Evolutionary conservation across 2,888 invertebrate genomes (phyloP).

Genomic region (Rambutsinella grinnellia): DNA sequence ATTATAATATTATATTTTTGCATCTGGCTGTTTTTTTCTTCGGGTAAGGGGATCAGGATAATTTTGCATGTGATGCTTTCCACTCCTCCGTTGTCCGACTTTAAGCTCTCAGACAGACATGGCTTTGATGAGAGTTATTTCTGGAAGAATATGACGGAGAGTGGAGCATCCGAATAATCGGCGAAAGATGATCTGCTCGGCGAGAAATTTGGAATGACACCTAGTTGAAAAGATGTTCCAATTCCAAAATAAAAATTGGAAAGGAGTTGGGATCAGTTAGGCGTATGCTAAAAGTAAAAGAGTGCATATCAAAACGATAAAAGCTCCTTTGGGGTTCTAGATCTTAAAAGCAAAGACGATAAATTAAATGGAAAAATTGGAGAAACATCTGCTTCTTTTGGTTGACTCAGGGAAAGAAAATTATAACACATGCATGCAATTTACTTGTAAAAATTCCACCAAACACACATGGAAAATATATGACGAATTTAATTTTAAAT

Average conservation of each 20-base stretch:
- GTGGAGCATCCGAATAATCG: conserved; percentile 6
- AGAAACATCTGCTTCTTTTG: conserved; percentile 48
- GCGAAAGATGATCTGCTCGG: conserved; percentile 52
- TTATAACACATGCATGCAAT: not conserved
- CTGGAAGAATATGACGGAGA: conserved; percentile 41
- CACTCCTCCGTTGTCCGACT: conserved; percentile 29
- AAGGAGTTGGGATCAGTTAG: not conserved
- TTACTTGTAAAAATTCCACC: not conserved
- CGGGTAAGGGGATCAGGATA: not conserved
- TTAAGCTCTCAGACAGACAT: conserved; percentile 3
- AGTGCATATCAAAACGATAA: not conserved
- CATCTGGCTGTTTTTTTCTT: conserved; percentile 49
- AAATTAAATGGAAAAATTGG: conserved; percentile 46
- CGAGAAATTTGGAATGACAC: conserved; percentile 14
- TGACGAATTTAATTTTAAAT: too few relatives aligned
- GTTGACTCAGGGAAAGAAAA: conserved; percentile 3
- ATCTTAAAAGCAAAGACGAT: conserved; percentile 24
- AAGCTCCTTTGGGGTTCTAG: conserved; percentile 30
- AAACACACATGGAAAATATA: not conserved
- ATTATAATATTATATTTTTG: conserved; percentile 42
- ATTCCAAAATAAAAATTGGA: conserved; percentile 25
- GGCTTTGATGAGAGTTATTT: conserved; percentile 34
- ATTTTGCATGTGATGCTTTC: conserved; percentile 13
- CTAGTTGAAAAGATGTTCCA: conserved; percentile 19
- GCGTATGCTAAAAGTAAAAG: not conserved